Base-by-base conservation (phyloP, 2,113 vertebrate species). In the Perca fluviatilis region DNA sequence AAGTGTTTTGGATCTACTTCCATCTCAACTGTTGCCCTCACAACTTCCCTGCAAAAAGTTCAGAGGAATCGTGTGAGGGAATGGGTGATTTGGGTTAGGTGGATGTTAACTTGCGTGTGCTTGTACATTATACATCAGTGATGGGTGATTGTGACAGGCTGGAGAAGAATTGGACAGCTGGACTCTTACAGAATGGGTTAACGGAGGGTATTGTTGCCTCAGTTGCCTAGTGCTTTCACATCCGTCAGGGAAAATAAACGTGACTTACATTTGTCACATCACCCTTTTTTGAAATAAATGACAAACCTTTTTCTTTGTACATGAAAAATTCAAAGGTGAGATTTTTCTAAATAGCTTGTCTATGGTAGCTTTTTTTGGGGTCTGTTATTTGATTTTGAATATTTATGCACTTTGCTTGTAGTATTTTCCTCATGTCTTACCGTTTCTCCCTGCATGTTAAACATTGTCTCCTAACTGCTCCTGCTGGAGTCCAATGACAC, bases 221-320 rank as follows among this genome's bases (percentile, higher is more conserved):
- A 25, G 86, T 77, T 66, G 72, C 91, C 80, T 78, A 25, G 82
- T 76, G 90, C 91, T 92, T 84, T 92, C 89, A 89, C 89, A 86
- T 93, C 79, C 51, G 81, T 94, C 94, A 93, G 94, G 94, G 93
- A 95, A 91, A 89, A 79, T 58, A 79, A 78, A 87, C 43, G 91
- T 82, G 86, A 88, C 86, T 79, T 77, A 88, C 80, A 86, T 83
- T 88, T 80, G 93, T 94, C 92, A 91, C 87, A 50, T 78, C 74
- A 74, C 84, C 77, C 70, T 88, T 93, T 66, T 93, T 91, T 79
- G 57, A 81, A 83, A 84, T 67, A 79, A 72, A 88, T 30, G 47
- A 84, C 49, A 54, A 25, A 47, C 1, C 4, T 69, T 90, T 91
- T 84, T 80, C 82, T 92, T 90, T 95, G 90, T 94, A 94, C 81